These are phyloP conservation scores for Apostichopus californicus DNA, from an alignment of 35 echinoderm and acorn worm genomes.

Conservation along the genomic window DNA sequence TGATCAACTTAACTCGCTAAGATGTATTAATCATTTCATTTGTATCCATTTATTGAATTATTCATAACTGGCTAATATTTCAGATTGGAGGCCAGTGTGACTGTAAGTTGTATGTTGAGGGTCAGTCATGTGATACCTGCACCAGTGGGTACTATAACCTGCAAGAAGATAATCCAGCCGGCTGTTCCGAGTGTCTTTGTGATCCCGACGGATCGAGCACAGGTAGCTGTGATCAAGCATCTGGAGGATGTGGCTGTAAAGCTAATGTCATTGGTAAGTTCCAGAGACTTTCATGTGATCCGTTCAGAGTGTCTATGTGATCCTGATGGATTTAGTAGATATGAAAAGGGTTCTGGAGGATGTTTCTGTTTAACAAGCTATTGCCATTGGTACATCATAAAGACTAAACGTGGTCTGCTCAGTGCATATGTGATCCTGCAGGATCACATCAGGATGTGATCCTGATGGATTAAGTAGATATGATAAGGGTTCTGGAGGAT, in stretches of 20 bases:
- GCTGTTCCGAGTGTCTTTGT: slow-evolving; percentile 82
- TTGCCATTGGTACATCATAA: too few species aligned
- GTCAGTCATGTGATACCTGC: slow-evolving; percentile 81
- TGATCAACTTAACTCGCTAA: too few species aligned
- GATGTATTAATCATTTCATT: too few species aligned
- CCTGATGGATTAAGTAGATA: too few species aligned
- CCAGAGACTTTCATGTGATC: not conserved
- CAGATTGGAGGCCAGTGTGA: slow-evolving; percentile 88
- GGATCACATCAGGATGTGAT: too few species aligned
- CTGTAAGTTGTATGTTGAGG: slow-evolving; percentile 77
- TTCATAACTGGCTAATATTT: not conserved
- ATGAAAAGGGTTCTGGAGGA: too few species aligned
- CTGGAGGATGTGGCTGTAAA: slow-evolving; percentile 89
- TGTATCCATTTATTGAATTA: too few species aligned
- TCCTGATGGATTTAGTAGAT: not conserved
- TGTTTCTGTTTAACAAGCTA: too few species aligned
- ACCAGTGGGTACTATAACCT: slow-evolving; percentile 83
- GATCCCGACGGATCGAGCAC: slow-evolving; percentile 71
- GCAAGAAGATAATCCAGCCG: slow-evolving; percentile 63
- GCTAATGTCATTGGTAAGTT: slow-evolving; percentile 88
- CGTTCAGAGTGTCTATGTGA: slow-evolving; percentile 83
- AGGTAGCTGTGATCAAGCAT: slow-evolving; percentile 66
- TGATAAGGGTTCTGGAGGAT: too few species aligned
- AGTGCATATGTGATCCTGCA: too few species aligned
- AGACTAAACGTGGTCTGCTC: too few species aligned